phyloP scores from a whole-genome alignment of 2,888 invertebrate species.

The Rhagium mordax region DNA sequence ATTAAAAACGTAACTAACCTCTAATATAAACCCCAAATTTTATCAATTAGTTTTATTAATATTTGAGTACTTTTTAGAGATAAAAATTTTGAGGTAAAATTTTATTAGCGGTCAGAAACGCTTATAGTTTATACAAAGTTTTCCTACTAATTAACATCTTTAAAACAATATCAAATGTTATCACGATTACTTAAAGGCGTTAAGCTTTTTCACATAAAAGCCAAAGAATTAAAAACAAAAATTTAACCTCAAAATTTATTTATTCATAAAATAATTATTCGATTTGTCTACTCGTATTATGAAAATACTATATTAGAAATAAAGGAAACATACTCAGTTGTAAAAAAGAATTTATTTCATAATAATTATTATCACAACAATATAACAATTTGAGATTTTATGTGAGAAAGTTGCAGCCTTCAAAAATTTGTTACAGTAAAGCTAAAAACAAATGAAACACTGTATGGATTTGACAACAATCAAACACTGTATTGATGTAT shows the following conservation, averaged over 20 bases:
- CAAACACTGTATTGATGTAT: slow-evolving; percentile 35
- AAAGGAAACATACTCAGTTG: slow-evolving; percentile 31
- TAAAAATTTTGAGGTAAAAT: slow-evolving; percentile 34
- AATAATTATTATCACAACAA: slow-evolving; percentile 49
- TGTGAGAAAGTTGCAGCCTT: slow-evolving; percentile 51
- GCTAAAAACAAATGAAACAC: slow-evolving; percentile 47
- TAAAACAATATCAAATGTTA: slow-evolving; percentile 31
- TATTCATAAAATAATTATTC: not conserved
- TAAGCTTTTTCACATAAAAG: slow-evolving; percentile 35
- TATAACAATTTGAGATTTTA: slow-evolving; percentile 48
- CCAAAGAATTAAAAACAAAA: not conserved
- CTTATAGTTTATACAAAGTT: slow-evolving; percentile 5
- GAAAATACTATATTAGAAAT: slow-evolving; percentile 11
- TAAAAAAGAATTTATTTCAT: slow-evolving; percentile 48
- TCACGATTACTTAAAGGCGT: slow-evolving; percentile 29
- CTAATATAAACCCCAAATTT: slow-evolving; percentile 13
- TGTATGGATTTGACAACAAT: slow-evolving; percentile 38
- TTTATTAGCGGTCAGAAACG: slow-evolving; percentile 26
- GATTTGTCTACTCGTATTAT: not conserved
- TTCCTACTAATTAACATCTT: slow-evolving; percentile 4
- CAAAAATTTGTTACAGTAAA: slow-evolving; percentile 47
- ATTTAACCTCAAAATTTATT: slow-evolving; percentile 30
- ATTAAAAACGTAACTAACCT: slow-evolving; percentile 8
- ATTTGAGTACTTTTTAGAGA: not conserved
- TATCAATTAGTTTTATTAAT: not conserved